Percentiles rank a stretch among this genome's conserved stretches.
Evolutionary conservation across 1,140 invertebrate genomes (phyloP).

Genomic region (Conopomorpha cramerella): DNA sequence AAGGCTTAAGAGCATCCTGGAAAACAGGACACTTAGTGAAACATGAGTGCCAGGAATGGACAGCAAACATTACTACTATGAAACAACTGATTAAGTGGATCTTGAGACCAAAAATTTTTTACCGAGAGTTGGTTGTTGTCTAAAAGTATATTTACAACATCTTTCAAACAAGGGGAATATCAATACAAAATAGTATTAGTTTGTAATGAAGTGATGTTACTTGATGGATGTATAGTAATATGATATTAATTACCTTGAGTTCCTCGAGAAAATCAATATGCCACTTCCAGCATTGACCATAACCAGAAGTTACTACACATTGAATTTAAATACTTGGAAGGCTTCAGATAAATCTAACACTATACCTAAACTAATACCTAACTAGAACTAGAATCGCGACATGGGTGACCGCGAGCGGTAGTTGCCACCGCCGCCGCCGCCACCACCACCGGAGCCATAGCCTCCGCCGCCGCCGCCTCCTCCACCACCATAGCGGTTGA

Average conservation of each 20-base stretch:
- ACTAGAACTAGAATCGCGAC: slow-evolving; percentile 50
- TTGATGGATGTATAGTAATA: slow-evolving; percentile 4
- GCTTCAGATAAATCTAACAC: slow-evolving; percentile 57
- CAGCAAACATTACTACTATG: too few relatives aligned
- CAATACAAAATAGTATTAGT: too few relatives aligned
- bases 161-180: too few relatives aligned
- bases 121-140: not conserved
- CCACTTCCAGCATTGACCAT: slow-evolving; percentile 49
- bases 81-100: too few relatives aligned
- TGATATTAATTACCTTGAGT: slow-evolving; percentile 32
- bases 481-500: slow-evolving; percentile 38
- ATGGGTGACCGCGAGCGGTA: slow-evolving; percentile 56
- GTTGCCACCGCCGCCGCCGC: slow-evolving; percentile 41
- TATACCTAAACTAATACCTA: slow-evolving; percentile 51
- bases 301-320: slow-evolving; percentile 45
- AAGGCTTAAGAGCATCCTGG: too few relatives aligned
- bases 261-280: too few relatives aligned
- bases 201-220: too few relatives aligned
- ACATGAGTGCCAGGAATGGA: too few relatives aligned
- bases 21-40: too few relatives aligned
- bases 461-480: slow-evolving; percentile 54
- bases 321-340: slow-evolving; percentile 55
- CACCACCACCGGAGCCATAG: slow-evolving; percentile 55
- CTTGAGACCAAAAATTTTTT: too few relatives aligned
- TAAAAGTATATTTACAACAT: too few relatives aligned